Percentiles rank a stretch among this genome's conserved stretches.
These are phyloP conservation scores for Lytechinus pictus DNA, from an alignment of 35 echinoderm and acorn worm species.

Conservation along the genomic window DNA sequence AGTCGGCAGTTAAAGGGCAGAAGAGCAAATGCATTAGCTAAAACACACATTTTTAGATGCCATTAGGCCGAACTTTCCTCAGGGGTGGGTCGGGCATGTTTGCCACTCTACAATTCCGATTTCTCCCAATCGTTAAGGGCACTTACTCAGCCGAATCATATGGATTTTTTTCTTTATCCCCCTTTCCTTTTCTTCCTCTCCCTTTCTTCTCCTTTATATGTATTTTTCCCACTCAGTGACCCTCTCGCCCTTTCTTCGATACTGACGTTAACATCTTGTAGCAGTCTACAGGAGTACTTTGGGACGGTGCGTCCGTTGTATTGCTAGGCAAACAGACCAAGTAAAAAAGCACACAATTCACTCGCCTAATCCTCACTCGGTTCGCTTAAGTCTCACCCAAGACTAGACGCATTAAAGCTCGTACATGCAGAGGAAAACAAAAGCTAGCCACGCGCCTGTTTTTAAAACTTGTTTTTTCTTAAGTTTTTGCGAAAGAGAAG, in stretches of 20 bases:
- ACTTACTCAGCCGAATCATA: neutral
- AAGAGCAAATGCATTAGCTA: conserved; percentile 52
- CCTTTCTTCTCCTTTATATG: neutral
- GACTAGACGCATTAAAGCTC: conserved; percentile 33
- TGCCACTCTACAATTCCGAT: conserved; percentile 18
- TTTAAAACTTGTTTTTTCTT: neutral
- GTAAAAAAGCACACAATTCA: conserved; percentile 50
- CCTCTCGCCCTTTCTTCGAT: neutral
- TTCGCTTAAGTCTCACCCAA: neutral
- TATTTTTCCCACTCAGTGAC: neutral
- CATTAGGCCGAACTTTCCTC: conserved; percentile 43
- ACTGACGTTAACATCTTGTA: conserved; percentile 13
- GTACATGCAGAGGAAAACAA: neutral
- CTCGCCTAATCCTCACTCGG: conserved; percentile 24
- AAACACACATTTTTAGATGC: conserved; percentile 55
- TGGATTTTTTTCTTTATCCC: neutral
- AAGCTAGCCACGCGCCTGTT: neutral
- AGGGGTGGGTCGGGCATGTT: conserved; percentile 9
- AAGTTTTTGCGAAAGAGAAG: neutral
- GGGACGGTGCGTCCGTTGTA: conserved; percentile 11
- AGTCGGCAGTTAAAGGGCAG: conserved; percentile 50
- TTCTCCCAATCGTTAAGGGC: conserved; percentile 18
- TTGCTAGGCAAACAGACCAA: conserved; percentile 36
- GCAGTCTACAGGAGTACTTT: neutral
- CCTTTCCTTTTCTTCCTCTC: neutral